Evolutionary conservation across 2,113 vertebrate genomes (phyloP).

Genomic region (Pheucticus melanocephalus): DNA sequence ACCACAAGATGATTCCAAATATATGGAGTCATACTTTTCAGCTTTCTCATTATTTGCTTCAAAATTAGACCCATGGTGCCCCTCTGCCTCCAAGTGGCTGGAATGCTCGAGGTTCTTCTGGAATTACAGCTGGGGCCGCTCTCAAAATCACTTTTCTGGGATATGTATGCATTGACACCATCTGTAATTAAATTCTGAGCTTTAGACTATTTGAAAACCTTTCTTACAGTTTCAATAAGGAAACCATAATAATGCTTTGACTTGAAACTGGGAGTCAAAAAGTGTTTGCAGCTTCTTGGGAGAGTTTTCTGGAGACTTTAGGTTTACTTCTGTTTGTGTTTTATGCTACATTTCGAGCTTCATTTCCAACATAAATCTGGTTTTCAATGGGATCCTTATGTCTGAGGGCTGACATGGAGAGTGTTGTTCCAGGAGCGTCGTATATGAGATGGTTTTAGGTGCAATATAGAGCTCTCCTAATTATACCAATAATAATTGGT

Average conservation of each 20-base stretch:
- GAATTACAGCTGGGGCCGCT: constrained; percentile 28
- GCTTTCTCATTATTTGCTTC: constrained; percentile 69
- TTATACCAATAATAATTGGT: not conserved
- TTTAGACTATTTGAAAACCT: not conserved
- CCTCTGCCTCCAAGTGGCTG: constrained; percentile 68
- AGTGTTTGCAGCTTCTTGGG: not conserved
- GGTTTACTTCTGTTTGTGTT: not conserved
- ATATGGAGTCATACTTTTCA: constrained; percentile 68
- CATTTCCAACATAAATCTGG: not conserved
- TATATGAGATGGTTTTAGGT: not conserved
- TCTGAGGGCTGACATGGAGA: not conserved
- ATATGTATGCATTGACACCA: not conserved
- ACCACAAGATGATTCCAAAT: constrained; percentile 64
- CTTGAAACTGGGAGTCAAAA: not conserved
- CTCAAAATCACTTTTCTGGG: constrained; percentile 7
- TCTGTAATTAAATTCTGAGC: not conserved
- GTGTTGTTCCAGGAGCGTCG: accelerated
- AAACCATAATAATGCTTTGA: not conserved
- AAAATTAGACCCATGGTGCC: constrained; percentile 61
- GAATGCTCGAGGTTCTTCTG: constrained; percentile 48
- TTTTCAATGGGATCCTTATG: not conserved
- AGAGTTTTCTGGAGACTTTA: not conserved
- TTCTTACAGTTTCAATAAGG: not conserved
- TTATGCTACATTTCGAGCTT: not conserved
- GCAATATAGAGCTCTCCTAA: not conserved